Evolutionary conservation across 2,888 invertebrate genomes (phyloP).

Genomic region (Dromius quadrimaculatus): DNA sequence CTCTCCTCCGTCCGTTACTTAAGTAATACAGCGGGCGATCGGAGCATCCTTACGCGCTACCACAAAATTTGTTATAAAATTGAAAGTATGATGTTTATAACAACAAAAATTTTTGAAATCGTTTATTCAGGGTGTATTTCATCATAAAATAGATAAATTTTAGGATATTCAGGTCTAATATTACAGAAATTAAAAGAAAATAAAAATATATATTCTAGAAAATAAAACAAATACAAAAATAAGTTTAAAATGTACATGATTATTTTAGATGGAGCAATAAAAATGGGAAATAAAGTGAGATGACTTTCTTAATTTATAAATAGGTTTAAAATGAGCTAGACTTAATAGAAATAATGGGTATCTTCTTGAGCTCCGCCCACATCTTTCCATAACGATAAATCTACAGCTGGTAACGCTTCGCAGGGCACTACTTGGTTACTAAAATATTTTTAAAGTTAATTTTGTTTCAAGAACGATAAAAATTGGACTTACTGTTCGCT

Average conservation of each 20-base stretch:
- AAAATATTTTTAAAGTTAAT: background rate
- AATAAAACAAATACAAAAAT: slow-evolving; percentile 24
- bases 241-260: slow-evolving; percentile 19
- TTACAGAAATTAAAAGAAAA: too few relatives aligned
- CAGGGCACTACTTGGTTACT: slow-evolving; percentile 25
- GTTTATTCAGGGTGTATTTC: too few relatives aligned
- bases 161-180: too few relatives aligned
- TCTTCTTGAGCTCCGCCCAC: background rate
- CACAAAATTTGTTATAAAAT: too few relatives aligned
- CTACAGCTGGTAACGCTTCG: slow-evolving; percentile 9
- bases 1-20: too few relatives aligned
- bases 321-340: background rate
- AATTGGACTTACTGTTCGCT: slow-evolving; percentile 5
- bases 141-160: too few relatives aligned
- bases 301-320: slow-evolving; percentile 17
- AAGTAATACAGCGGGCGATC: too few relatives aligned
- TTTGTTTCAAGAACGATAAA: background rate
- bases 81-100: too few relatives aligned
- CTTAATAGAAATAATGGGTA: background rate
- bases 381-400: slow-evolving; percentile 13
- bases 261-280: slow-evolving; percentile 21
- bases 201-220: slow-evolving; percentile 12
- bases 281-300: slow-evolving; percentile 7
- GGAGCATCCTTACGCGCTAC: too few relatives aligned
- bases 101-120: too few relatives aligned